A percentile compares a stretch with the other conserved stretches of the same genome.
These are phyloP conservation scores for Drosophila meridiana DNA, from an alignment of 2,888 invertebrate genomes.

Conservation along the genomic window DNA sequence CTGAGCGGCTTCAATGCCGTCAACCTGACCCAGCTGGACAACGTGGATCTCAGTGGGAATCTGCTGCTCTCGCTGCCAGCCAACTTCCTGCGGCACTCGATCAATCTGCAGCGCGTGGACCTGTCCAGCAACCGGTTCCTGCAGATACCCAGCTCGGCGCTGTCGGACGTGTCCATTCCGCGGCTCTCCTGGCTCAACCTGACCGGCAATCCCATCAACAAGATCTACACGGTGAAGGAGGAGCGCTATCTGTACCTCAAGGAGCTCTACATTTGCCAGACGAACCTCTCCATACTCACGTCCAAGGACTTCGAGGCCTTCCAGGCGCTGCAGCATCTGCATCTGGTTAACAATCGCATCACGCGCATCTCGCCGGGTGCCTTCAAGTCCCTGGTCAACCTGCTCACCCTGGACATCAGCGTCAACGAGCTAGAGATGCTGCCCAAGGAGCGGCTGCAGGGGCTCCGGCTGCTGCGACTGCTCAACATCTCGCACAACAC, in stretches of 20 bases:
- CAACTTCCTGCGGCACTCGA: conserved; percentile 92
- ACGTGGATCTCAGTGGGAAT: conserved; percentile 92
- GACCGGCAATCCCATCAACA: conserved; percentile 92
- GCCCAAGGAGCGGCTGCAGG: conserved; percentile 93
- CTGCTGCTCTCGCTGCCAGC: conserved; percentile 91
- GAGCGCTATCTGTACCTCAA: conserved; percentile 92
- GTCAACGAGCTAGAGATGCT: conserved; percentile 93
- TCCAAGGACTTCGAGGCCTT: conserved; percentile 94
- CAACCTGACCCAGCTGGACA: conserved; percentile 90
- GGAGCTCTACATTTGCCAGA: conserved; percentile 91
- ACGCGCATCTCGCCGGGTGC: conserved; percentile 93
- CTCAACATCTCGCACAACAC: conserved; percentile 94
- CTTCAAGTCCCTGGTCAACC: conserved; percentile 90
- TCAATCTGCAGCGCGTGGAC: conserved; percentile 90
- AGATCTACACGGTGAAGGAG: conserved; percentile 89
- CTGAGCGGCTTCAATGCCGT: conserved; percentile 91
- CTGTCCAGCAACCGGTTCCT: conserved; percentile 92
- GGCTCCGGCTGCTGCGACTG: conserved; percentile 89
- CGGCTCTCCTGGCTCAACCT: conserved; percentile 91
- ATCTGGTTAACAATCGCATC: conserved; percentile 90
- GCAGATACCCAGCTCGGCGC: conserved; percentile 90
- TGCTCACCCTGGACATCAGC: conserved; percentile 92
- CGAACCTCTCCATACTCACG: conserved; percentile 93
- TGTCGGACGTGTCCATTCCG: conserved; percentile 91
- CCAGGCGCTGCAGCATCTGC: conserved; percentile 91